Evolutionary conservation across 1,140 invertebrate genomes (phyloP), one percentile per base, ranked within the genome.

Genomic region (Pseudobourletiella spinata): DNA sequence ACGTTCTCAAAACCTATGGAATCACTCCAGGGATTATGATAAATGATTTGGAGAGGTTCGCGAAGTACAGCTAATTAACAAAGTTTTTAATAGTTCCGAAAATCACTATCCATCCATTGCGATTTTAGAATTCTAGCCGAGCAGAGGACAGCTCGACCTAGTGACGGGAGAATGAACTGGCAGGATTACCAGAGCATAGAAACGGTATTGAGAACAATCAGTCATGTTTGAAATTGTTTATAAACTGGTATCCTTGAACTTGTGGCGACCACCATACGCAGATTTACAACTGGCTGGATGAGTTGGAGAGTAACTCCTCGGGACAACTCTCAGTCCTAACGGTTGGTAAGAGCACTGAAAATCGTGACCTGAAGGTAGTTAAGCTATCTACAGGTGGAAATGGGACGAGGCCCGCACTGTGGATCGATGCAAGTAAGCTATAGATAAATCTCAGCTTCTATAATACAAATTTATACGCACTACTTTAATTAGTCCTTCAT

Each of bases 211-310:
- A 43, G n/a, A 42, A 20, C 22, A 43, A 2, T 48, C 20, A 20
- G 3, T n/a, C 18, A n/a, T n/a, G n/a, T n/a, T n/a, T n/a, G n/a
- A n/a, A n/a, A n/a, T n/a, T n/a, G n/a, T n/a, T n/a, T n/a, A n/a
- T n/a, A n/a, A n/a, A n/a, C n/a, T n/a, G n/a, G n/a, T n/a, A n/a
- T n/a, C n/a, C n/a, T n/a, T n/a, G n/a, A n/a, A n/a, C n/a, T n/a
- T n/a, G n/a, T n/a, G n/a, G n/a, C n/a, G n/a, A n/a, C n/a, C n/a
- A n/a, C n/a, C n/a, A n/a, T n/a, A n/a, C n/a, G n/a, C 72, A 82
- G 77, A 79, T 82, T 25, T 70, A 79, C 59, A 14, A 64, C 70
- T 69, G 76, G 72, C 71, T 82, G 22, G 76, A 80, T 14, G 70
- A 69, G n/a, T 48, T 85, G 20, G 76, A 73, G 0, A 42, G 52